phyloP scores from a whole-genome alignment of 1,140 invertebrate genomes.

The Potamilus streckersoni region DNA sequence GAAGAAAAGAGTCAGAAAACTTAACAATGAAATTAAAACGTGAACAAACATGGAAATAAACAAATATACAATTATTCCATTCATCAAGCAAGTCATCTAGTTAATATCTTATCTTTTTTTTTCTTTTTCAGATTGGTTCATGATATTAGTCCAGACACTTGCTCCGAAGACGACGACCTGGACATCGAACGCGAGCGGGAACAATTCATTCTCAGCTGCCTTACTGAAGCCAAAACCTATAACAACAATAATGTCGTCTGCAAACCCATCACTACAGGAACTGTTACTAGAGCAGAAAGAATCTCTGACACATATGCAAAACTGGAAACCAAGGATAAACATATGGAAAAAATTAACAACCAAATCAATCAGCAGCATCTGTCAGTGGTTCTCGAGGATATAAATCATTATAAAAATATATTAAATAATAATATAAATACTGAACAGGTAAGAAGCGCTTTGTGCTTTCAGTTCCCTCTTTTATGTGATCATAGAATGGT shows the following conservation, averaged over 20 bases:
- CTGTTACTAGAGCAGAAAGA: slow-evolving; percentile 14
- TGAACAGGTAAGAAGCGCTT: slow-evolving; percentile 11
- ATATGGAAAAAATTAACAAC: slow-evolving; percentile 30
- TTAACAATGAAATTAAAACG: no score
- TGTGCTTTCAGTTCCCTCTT: no score
- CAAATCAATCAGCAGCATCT: slow-evolving; percentile 33
- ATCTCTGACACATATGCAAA: slow-evolving; percentile 24
- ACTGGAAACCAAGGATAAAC: slow-evolving; percentile 26
- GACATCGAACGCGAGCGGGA: slow-evolving; percentile 20
- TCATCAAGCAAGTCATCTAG: neutral
- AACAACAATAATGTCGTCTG: slow-evolving; percentile 29
- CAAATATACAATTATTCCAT: no score
- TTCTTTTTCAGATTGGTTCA: slow-evolving; percentile 37
- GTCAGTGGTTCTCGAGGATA: slow-evolving; percentile 12
- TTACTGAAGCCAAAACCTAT: slow-evolving; percentile 22
- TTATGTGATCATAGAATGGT: no score
- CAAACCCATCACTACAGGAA: slow-evolving; percentile 24
- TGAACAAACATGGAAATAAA: no score
- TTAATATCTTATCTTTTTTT: neutral
- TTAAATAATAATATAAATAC: slow-evolving; percentile 24
- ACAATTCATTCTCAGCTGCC: slow-evolving; percentile 36
- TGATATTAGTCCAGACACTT: slow-evolving; percentile 40
- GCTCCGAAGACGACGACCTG: slow-evolving; percentile 30
- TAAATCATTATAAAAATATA: slow-evolving; percentile 21
- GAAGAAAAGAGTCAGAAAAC: no score